A percentile compares a stretch with the other conserved stretches of the same genome.
phyloP scores from a whole-genome alignment of 23 tunicate species.

The Oikopleura albicans region DNA sequence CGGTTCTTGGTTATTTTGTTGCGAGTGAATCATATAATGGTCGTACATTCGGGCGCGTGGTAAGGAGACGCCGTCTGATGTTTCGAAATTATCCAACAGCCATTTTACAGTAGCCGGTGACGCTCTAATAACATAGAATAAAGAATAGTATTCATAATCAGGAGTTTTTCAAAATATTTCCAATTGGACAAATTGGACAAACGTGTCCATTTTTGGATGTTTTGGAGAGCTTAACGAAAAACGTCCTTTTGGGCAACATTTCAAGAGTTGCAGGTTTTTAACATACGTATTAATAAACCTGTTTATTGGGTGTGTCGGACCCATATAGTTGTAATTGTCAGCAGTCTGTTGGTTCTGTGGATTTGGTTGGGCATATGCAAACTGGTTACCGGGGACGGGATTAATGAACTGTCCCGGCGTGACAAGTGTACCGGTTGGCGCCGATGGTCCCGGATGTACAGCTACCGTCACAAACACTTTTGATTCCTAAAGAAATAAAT shows the following conservation, averaged over 20 bases:
- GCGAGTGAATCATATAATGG: slow-evolving; percentile 83
- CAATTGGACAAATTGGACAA: not conserved
- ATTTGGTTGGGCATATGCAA: not conserved
- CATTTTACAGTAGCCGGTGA: slow-evolving; percentile 30
- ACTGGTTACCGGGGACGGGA: not conserved
- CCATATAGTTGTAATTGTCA: not conserved
- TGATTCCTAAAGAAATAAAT: no score
- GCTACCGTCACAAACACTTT: not conserved
- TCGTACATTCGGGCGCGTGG: slow-evolving; percentile 97
- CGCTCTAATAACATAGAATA: not conserved
- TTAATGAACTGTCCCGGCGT: not conserved
- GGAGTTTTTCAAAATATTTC: no score
- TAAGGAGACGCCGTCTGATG: slow-evolving; percentile 83
- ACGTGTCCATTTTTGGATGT: not conserved
- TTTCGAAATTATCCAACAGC: slow-evolving; percentile 95
- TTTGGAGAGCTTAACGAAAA: no score
- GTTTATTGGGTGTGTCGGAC: not conserved
- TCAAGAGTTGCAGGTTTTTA: no score
- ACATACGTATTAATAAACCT: no score
- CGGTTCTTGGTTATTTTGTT: slow-evolving; percentile 71
- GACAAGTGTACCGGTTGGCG: not conserved
- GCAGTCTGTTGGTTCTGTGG: not conserved
- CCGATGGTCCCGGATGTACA: not conserved
- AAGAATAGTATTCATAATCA: no score
- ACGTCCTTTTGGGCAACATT: no score